A percentile compares a stretch with the other conserved stretches of the same genome.
Conservation (phyloP, 2,888 invertebrate species). For the Girardia tigrina region DNA sequence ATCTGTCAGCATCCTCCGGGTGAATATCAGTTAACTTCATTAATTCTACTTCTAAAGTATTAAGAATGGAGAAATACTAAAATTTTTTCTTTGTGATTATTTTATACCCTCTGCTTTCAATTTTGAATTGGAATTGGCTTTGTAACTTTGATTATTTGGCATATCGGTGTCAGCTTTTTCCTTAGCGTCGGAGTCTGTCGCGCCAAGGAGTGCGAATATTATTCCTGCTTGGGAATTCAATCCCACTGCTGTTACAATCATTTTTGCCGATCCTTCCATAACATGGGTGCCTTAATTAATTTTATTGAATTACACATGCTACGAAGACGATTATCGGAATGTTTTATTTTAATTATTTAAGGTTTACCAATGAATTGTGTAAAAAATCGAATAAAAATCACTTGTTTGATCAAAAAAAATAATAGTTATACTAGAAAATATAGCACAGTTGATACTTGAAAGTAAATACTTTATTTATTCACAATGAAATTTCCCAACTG, state of each 20-base stretch:
- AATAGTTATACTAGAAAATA: too few species aligned
- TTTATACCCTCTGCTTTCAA: neutral
- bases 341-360: too few species aligned
- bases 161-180: conserved; percentile 37
- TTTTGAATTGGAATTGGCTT: conserved; percentile 10
- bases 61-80: too few species aligned
- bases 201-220: conserved; percentile 90
- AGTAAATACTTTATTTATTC: too few species aligned
- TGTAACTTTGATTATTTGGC: neutral
- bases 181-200: conserved; percentile 65
- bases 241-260: conserved; percentile 91
- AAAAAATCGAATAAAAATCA: too few species aligned
- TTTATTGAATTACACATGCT: too few species aligned
- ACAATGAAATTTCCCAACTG: too few species aligned
- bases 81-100: too few species aligned
- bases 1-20: neutral
- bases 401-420: too few species aligned
- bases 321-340: too few species aligned
- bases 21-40: conserved; percentile 3
- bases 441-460: too few species aligned
- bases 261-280: conserved; percentile 98
- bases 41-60: neutral
- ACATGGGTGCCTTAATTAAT: conserved; percentile 79
- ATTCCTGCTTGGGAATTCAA: conserved; percentile 97
- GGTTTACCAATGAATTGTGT: too few species aligned